Percentiles rank a stretch among this genome's conserved stretches.
phyloP scores from a whole-genome alignment of 2,113 vertebrate species.

The Cryptoleucopteryx plumbea region DNA sequence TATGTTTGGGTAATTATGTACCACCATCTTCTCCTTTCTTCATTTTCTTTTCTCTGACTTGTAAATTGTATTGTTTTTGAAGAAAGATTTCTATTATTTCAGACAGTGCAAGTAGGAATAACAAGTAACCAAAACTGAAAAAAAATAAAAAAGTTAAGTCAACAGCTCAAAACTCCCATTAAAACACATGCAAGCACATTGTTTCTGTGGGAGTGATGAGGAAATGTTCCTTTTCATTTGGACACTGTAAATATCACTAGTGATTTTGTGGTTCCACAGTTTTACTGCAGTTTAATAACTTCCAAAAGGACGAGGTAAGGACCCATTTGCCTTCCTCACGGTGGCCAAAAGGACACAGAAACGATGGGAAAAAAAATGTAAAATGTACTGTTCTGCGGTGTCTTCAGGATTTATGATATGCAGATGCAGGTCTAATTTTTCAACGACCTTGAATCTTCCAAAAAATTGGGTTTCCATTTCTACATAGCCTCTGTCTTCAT shows the following conservation, averaged over 20 bases:
- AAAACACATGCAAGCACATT: background rate
- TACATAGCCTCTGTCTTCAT: background rate
- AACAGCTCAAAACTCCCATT: background rate
- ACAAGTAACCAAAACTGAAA: background rate
- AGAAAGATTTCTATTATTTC: background rate
- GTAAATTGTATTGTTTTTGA: background rate
- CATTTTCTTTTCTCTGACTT: background rate
- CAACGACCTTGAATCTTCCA: background rate
- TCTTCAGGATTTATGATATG: background rate
- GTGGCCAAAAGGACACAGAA: background rate
- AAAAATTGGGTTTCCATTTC: background rate
- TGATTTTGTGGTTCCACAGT: background rate
- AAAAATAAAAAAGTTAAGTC: background rate
- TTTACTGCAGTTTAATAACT: background rate
- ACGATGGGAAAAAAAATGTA: background rate
- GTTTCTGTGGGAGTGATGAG: background rate
- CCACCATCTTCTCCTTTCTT: background rate
- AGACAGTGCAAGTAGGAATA: background rate
- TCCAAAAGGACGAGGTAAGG: background rate
- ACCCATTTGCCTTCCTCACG: background rate
- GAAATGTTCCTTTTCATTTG: background rate
- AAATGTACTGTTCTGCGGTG: background rate
- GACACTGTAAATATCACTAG: background rate
- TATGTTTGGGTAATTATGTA: background rate
- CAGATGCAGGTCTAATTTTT: background rate